Percentiles rank a stretch among this genome's conserved stretches.
These are phyloP conservation scores for Abrostola tripartita DNA, from an alignment of 2,888 invertebrate genomes.

Conservation along the genomic window DNA sequence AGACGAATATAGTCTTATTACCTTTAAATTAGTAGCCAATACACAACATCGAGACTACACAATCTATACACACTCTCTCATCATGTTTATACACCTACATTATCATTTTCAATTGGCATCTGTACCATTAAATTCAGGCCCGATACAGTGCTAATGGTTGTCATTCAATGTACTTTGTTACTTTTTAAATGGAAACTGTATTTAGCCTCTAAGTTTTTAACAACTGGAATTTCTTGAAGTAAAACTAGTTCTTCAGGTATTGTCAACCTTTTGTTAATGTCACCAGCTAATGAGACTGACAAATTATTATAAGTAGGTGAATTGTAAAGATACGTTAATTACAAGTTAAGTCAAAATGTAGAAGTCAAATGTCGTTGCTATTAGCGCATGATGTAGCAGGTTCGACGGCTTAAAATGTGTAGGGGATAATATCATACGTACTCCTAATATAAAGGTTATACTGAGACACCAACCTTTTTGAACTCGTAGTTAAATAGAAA, in stretches of 20 bases:
- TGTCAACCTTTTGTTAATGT: not conserved
- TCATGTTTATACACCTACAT: slow-evolving; percentile 38
- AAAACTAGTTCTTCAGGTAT: not conserved
- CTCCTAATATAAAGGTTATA: too few species aligned
- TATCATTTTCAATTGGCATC: slow-evolving; percentile 60
- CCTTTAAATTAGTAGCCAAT: slow-evolving; percentile 27
- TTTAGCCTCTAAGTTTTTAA: not conserved
- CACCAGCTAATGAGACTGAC: not conserved
- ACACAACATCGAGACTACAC: slow-evolving; percentile 17
- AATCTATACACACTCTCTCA: slow-evolving; percentile 14
- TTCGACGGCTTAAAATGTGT: too few species aligned
- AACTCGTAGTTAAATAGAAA: too few species aligned
- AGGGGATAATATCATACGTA: too few species aligned
- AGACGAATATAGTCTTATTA: not conserved
- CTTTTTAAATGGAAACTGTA: slow-evolving; percentile 19
- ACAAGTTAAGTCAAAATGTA: too few species aligned
- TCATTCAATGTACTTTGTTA: slow-evolving; percentile 44
- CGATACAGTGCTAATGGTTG: slow-evolving; percentile 51
- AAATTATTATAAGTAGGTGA: not conserved
- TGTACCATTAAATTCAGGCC: slow-evolving; percentile 47
- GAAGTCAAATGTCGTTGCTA: too few species aligned
- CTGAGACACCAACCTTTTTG: too few species aligned
- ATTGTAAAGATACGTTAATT: too few species aligned
- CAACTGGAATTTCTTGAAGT: not conserved
- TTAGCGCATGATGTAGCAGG: too few species aligned